Base-by-base conservation (phyloP, 2,797 vertebrate species). In the Neosalanx taihuensis region DNA sequence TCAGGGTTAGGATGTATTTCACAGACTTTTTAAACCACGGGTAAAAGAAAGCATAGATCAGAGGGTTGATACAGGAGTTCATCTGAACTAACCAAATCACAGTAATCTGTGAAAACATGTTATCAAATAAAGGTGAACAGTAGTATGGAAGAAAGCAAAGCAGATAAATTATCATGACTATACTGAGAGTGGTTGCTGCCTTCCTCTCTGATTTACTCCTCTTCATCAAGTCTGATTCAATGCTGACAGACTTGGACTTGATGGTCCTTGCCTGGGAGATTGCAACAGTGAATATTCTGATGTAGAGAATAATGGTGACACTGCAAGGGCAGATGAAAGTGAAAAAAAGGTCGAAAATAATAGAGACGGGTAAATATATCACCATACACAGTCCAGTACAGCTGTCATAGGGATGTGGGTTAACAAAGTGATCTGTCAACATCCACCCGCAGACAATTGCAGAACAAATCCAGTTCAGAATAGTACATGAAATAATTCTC, bases 91-190 rank as follows among this genome's bases (percentile, higher is more conserved):
- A n/a, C n/a, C n/a, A n/a, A n/a, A n/a, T n/a, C n/a, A n/a, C n/a
- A n/a, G n/a, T n/a, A 70, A 56, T 61, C 84, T 18, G 74, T 78
- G 7, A n/a, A n/a, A n/a, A n/a, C n/a, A n/a, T n/a, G n/a, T n/a
- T n/a, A n/a, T n/a, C n/a, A n/a, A n/a, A n/a, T n/a, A 88, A 71
- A 49, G 82, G 77, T 1, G 78, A 77, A 37, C 83, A 80, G 67
- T 85, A 89, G 79, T 81, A 91, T 0, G 85, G 89, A 59, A 82
- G 84, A 76, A 86, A 89, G 59, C 49, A 80, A 23, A 82, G 6
- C n/a, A n/a, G n/a, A n/a, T n/a, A n/a, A n/a, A n/a, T n/a, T n/a
- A n/a, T n/a, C n/a, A n/a, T n/a, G n/a, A n/a, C n/a, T n/a, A n/a
- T n/a, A n/a, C n/a, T n/a, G n/a, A n/a, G n/a, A n/a, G n/a, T n/a